Evolutionary conservation across 2,113 vertebrate species (phyloP).

Genomic region (Recurvirostra avosetta): DNA sequence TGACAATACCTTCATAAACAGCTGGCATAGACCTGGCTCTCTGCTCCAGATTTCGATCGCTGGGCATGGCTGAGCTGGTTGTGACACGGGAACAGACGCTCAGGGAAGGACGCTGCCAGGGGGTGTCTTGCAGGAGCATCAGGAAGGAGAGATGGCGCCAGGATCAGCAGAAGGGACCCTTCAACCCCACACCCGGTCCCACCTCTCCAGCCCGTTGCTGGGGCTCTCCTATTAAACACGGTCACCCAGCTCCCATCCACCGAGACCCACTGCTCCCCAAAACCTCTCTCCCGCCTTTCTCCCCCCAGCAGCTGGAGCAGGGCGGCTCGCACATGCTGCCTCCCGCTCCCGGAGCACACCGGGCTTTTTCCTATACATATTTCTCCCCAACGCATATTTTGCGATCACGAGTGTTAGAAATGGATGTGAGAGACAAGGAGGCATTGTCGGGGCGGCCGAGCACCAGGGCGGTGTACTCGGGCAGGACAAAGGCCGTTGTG

Average conservation of each 20-base stretch:
- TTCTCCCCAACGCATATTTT: not conserved
- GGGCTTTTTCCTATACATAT: not conserved
- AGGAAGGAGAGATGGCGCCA: not conserved
- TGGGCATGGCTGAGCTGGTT: not conserved
- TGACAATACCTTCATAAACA: not conserved
- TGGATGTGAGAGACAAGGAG: not conserved
- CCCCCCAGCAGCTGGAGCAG: rapidly evolving
- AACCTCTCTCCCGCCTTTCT: not conserved
- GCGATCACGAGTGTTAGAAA: not conserved
- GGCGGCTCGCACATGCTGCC: not conserved
- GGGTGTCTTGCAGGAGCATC: not conserved
- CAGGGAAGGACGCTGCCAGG: not conserved
- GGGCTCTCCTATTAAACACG: rapidly evolving
- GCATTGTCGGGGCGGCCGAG: not conserved
- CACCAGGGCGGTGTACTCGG: not conserved
- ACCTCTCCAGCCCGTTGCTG: not conserved
- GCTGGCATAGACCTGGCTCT: not conserved
- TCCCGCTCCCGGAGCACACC: not conserved
- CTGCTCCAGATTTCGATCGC: not conserved
- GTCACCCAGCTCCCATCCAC: rapidly evolving
- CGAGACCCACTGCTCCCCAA: rapidly evolving
- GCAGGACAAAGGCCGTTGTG: conserved; percentile 71
- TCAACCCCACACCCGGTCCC: not conserved
- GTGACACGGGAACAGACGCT: rapidly evolving
- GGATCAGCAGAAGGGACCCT: not conserved